These are phyloP conservation scores for Macrobrachium rosenbergii DNA, from an alignment of 1,140 invertebrate genomes.

Conservation along the genomic window DNA sequence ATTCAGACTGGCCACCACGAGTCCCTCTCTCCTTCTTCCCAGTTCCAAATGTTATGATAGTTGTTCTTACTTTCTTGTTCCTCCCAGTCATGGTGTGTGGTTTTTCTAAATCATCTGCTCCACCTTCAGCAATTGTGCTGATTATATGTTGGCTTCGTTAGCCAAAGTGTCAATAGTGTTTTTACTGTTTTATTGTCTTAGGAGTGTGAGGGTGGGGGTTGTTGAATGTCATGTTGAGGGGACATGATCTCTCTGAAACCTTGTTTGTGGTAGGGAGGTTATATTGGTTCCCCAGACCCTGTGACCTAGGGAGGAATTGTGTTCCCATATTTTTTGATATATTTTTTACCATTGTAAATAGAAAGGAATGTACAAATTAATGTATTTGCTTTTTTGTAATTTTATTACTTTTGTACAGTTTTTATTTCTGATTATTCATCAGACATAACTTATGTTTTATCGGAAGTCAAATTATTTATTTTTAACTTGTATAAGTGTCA, in stretches of 20 bases:
- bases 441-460: slow-evolving; percentile 47
- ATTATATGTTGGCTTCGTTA: slow-evolving; percentile 12
- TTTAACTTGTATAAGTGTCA: slow-evolving; percentile 43
- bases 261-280: not conserved
- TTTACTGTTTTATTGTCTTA: slow-evolving; percentile 22
- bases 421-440: slow-evolving; percentile 39
- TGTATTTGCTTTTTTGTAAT: slow-evolving; percentile 63
- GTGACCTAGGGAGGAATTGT: slow-evolving; percentile 30
- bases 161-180: slow-evolving; percentile 27
- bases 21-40: slow-evolving; percentile 13
- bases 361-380: slow-evolving; percentile 62
- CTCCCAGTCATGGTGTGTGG: slow-evolving; percentile 9
- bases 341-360: slow-evolving; percentile 64
- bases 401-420: slow-evolving; percentile 64
- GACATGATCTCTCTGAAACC: slow-evolving; percentile 9
- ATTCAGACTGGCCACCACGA: not conserved
- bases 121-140: not conserved
- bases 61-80: slow-evolving; percentile 12
- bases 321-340: slow-evolving; percentile 58
- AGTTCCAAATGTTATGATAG: slow-evolving; percentile 26
- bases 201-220: slow-evolving; percentile 37
- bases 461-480: slow-evolving; percentile 48
- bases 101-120: slow-evolving; percentile 23
- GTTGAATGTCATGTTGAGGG: slow-evolving; percentile 15
- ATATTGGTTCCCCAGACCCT: slow-evolving; percentile 1